phyloP scores from a whole-genome alignment of 2,888 invertebrate species.

The Folsomia candida region DNA sequence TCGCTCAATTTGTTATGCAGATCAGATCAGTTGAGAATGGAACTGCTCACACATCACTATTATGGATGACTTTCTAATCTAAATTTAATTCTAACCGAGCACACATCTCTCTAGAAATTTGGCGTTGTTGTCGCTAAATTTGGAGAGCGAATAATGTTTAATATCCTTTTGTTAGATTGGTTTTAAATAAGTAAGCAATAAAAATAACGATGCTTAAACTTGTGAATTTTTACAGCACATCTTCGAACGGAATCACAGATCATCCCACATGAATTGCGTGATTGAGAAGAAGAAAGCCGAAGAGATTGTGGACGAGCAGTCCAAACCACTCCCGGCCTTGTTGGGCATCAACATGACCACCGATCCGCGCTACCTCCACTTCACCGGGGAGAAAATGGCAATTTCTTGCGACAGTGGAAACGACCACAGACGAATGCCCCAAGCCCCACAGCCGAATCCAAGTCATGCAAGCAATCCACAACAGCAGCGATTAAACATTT shows the following conservation, averaged over 20 bases:
- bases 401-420: slow-evolving; percentile 84
- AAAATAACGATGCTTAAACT: too few relatives aligned
- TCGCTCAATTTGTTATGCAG: too few relatives aligned
- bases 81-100: too few relatives aligned
- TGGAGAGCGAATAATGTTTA: too few relatives aligned
- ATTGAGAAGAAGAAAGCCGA: slow-evolving; percentile 81
- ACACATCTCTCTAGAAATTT: too few relatives aligned
- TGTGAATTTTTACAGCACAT: slow-evolving; percentile 54
- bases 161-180: too few relatives aligned
- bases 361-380: slow-evolving; percentile 68
- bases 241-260: slow-evolving; percentile 58
- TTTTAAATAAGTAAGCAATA: too few relatives aligned
- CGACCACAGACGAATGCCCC: slow-evolving; percentile 59
- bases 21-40: too few relatives aligned
- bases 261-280: slow-evolving; percentile 86
- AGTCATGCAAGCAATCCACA: background rate
- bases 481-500: too few relatives aligned
- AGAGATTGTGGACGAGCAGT: slow-evolving; percentile 74
- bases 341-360: slow-evolving; percentile 69
- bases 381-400: slow-evolving; percentile 81
- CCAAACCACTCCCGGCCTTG: slow-evolving; percentile 64
- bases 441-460: slow-evolving; percentile 43
- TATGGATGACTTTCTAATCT: too few relatives aligned
- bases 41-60: too few relatives aligned
- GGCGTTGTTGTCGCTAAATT: too few relatives aligned